These are phyloP conservation scores for Trachelus iudaicus DNA, from an alignment of 2,888 invertebrate genomes.

Conservation along the genomic window DNA sequence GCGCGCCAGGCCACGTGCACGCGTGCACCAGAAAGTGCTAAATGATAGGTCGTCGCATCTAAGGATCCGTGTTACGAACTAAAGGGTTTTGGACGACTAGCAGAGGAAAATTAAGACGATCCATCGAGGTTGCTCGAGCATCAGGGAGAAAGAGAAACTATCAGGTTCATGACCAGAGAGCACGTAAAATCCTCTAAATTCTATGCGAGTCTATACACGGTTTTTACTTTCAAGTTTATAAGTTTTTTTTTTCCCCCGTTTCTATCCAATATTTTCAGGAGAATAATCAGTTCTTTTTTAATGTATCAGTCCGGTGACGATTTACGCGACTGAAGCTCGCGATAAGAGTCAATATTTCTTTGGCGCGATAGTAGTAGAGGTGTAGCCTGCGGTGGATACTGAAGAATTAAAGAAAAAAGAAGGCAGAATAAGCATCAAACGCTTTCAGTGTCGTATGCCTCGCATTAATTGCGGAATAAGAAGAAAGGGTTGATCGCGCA, in stretches of 20 bases:
- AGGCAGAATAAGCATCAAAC: no score
- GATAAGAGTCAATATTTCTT: background rate
- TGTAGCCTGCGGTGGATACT: no score
- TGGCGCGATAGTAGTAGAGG: background rate
- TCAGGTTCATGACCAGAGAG: background rate
- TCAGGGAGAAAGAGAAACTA: no score
- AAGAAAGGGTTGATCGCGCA: background rate
- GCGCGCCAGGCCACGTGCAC: background rate
- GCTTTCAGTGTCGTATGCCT: no score
- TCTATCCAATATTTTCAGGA: background rate
- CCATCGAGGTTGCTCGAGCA: background rate
- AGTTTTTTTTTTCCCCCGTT: rapidly evolving
- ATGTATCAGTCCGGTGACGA: background rate
- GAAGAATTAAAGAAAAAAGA: background rate
- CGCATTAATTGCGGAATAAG: no score
- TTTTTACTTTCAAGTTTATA: background rate
- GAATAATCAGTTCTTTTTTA: background rate
- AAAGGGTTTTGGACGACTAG: background rate
- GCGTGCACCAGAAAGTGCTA: background rate
- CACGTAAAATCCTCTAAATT: background rate
- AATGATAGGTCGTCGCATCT: background rate
- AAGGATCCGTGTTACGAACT: background rate
- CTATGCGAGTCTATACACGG: background rate
- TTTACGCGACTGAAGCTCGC: background rate
- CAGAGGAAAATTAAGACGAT: background rate